Percentiles rank a stretch among this genome's conserved stretches.
Conservation (phyloP, 2,113 vertebrate species). For the Cairina moschata region DNA sequence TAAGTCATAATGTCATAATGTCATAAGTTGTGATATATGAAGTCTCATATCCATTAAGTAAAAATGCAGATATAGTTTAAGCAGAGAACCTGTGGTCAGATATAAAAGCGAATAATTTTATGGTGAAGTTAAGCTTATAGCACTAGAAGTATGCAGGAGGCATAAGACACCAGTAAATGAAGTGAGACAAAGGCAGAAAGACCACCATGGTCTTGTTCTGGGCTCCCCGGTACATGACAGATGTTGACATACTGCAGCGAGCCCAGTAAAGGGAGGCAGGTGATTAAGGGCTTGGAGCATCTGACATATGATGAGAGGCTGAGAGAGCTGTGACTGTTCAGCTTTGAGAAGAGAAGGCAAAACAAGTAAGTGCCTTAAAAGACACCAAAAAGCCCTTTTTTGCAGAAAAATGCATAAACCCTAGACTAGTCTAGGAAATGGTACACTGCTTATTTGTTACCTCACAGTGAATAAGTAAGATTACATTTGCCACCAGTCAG, state of each 20-base stretch:
- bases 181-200: neutral
- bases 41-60: constrained; percentile 32
- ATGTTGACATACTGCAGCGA: neutral
- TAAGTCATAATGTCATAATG: too few relatives aligned
- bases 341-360: neutral
- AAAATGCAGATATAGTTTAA: constrained; percentile 44
- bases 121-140: neutral
- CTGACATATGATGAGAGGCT: neutral
- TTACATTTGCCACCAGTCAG: neutral
- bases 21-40: constrained; percentile 11
- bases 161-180: neutral
- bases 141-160: neutral
- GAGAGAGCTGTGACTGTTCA: neutral
- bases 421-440: too few relatives aligned
- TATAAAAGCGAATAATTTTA: constrained; percentile 17
- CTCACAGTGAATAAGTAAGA: neutral
- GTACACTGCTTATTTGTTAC: neutral
- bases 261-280: neutral
- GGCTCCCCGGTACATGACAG: neutral
- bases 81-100: neutral
- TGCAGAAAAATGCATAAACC: neutral
- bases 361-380: neutral
- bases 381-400: neutral
- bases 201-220: neutral
- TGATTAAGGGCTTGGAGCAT: neutral